Evolutionary conservation across 2,888 invertebrate species (phyloP), one percentile per base, ranked within the genome.

Genomic region (Amblyteles armatorius): DNA sequence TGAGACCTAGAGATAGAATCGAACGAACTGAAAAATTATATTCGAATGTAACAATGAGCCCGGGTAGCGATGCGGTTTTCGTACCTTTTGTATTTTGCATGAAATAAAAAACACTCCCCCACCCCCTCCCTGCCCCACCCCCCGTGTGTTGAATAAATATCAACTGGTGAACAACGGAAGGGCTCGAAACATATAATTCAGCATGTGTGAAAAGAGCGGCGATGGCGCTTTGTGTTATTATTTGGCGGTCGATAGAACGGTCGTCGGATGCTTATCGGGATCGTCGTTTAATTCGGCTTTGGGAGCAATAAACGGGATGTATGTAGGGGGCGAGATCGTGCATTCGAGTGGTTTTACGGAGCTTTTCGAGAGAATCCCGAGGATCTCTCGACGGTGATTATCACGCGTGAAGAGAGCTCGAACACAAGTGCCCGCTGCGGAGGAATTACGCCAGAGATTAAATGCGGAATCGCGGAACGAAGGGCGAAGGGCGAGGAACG

Each of bases 371-470:
- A 2, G 33, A 55, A 33, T 33, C 36, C 33, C 36, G 55, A 72
- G 22, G 11, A 50, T n/a, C 52, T 72, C 33, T 7, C 16, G n/a
- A 5, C 26, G 16, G 13, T 33, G 11, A n/a, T 33, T n/a, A 19
- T n/a, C 22, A 7, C 36, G n/a, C 19, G 19, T 55, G 19, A 52
- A 9, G 36, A 13, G n/a, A 52, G 13, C 48, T 44, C 48, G 71
- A 36, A 19, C 36, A 36, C 13, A 55, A 72, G 71, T 72, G 55
- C 40, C 16, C 9, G 7, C 16, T 48, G 16, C 36, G 36, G 22
- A 55, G 52, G 71, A 26, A 72, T 72, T 72, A 72, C 52, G 16
- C 33, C 19, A 57, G 52, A 50, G 40, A 65, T 52, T 67, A 55
- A 77, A 67, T 77, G 33, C 33, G 50, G 52, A 40, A 67, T n/a